Base-by-base conservation (phyloP, 2,797 vertebrate species). In the Pelochelys cantorii region DNA sequence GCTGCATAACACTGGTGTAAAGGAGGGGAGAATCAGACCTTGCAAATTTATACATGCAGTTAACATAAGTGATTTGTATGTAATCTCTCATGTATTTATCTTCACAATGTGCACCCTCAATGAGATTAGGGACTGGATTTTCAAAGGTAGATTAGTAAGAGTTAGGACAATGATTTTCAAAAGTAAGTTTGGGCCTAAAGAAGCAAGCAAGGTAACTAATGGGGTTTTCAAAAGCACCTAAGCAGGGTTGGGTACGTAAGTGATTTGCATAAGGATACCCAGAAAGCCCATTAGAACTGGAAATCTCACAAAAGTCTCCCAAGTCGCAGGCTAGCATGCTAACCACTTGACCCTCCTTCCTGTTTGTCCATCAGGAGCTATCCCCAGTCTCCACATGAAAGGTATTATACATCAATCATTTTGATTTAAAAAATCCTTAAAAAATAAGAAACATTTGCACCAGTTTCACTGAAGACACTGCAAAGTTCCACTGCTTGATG, bases 41-140 rank as follows among this genome's bases (percentile, higher is more conserved):
- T 48, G 60, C 84, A 95, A 96, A 95, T 89, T 94, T 34, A 93
- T 68, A 85, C 86, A 80, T 90, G 57, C 82, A 85, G 89, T 52
- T 92, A 90, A 53, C 7, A 57, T 90, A 88, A 91, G 85, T 79
- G 87, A 88, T 48, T 93, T 83, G 74, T 80, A 5, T 88, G 85
- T 75, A 86, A 85, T 89, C 74, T 82, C 87, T 88, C 88, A 89
- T 71, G 82, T 79, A 31, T 27, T 11, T 48, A 55, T 59, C 90
- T 84, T 92, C 60, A 59, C 11, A 88, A n/a, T 25, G 84, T 27
- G 65, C 12, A 53, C 86, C 52, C n/a, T 85, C 23, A 74, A 15
- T 15, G 14, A 54, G 53, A 54, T 15, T 54, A 54, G 53, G 53
- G 53, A 54, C 53, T 54, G 53, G 53, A 54, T 54, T 54, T 54